Base-by-base conservation (phyloP, 53 echinoderm and acorn worm genomes). In the Hippasteria phrygiana region DNA sequence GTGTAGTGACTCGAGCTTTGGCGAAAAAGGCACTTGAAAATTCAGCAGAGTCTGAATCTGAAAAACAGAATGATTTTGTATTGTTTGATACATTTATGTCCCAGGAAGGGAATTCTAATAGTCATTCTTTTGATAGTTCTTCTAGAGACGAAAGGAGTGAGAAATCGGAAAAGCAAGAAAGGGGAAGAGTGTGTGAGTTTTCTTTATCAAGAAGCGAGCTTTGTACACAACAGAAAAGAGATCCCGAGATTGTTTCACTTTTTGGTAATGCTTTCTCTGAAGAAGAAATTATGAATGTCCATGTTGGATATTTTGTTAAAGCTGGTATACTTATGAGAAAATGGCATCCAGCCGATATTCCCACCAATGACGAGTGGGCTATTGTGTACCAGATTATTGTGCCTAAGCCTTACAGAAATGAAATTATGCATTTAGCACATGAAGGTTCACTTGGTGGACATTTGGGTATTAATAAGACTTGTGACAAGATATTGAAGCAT, bases 1-100 rank as follows among this genome's bases (percentile, higher is more conserved):
- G 93, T 93, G 94, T 80, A 65, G 75, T 88, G 29, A 94, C 91
- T 51, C 70, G 91, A 50, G 87, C 91, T n/a, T 90, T 87, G 91
- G 75, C 91, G 37, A 62, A 55, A 55, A 73, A 87, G 41, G 39
- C 20, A 43, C 7, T 36, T 31, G 50, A 48, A 48, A 48, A 48
- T 48, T 48, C 48, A 48, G 48, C 14, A 48, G 14, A 48, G 48
- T 48, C 48, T 48, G 48, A 48, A 48, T 51, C 53, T 32, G 56
- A 27, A 48, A 43, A 71, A 33, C 34, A 74, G 29, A 14, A 48
- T 48, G 31, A 55, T 56, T 66, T 37, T 43, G 29, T 17, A 4
- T 46, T 86, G 32, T 29, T 28, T 8, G 72, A 86, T 26, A 86
- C 87, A 35, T 54, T 73, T 20, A 43, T 74, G 8, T 48, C 48